Evolutionary conservation across 2,797 vertebrate genomes (phyloP).

Genomic region (Falco cherrug): DNA sequence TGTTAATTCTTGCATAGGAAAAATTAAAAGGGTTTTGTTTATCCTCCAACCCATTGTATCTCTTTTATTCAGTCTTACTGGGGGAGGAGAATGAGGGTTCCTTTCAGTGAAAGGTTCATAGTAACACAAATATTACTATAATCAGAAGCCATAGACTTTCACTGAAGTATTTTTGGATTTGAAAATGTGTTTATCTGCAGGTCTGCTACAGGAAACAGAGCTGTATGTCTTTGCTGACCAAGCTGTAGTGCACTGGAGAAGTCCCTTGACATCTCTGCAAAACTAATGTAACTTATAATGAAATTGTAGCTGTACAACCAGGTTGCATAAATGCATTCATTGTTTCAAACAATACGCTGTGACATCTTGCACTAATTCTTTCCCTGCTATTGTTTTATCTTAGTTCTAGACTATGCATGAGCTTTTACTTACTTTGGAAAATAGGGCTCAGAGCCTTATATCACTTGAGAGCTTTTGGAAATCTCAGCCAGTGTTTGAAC

Average conservation of each 20-base stretch:
- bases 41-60: neutral
- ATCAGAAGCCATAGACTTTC: neutral
- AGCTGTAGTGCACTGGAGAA: neutral
- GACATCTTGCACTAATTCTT: neutral
- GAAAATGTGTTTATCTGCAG: neutral
- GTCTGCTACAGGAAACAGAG: neutral
- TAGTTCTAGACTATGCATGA: neutral
- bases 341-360: neutral
- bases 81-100: neutral
- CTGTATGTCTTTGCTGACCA: neutral
- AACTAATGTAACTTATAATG: neutral
- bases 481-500: neutral
- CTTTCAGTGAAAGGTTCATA: neutral
- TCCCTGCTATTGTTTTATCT: neutral
- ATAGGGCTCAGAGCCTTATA: neutral
- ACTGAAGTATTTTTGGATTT: neutral
- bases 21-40: constrained; percentile 31
- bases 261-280: neutral
- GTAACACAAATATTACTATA: neutral
- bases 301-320: neutral
- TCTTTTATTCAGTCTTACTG: neutral
- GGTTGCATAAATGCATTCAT: neutral
- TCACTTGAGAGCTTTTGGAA: neutral
- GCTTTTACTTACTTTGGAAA: neutral
- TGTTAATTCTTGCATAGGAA: neutral